Evolutionary conservation across 1,140 invertebrate genomes (phyloP), one percentile per base, ranked within the genome.

Genomic region (Solenopsis invicta): DNA sequence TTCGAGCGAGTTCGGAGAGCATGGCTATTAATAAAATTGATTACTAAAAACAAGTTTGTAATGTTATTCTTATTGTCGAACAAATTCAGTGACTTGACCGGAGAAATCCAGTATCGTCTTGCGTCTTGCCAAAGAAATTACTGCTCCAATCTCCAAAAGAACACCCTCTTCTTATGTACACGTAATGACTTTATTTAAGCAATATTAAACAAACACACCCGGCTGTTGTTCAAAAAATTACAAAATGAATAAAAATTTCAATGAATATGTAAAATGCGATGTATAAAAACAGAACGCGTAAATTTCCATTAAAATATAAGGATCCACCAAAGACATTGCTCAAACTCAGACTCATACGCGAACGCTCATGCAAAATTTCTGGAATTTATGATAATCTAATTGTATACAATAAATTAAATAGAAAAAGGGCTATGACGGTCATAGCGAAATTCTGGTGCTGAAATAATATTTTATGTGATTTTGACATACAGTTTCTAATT

Each of bases 31-130:
- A 87, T 78, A 72, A 81, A 86, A 77, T 84, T 45, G 48, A 59
- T 72, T 76, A 67, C 45, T 77, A 67, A 75, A 67, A 50, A 41
- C 48, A 37, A 66, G 64, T 59, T 72, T 91, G 88, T 90, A 86
- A 75, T 59, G 75, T 88, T 74, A 87, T 54, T 88, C 76, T 91
- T 84, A 90, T 88, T 88, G 74, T 77, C 77, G 86, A 92, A 93
- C 91, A 93, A 92, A 92, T 52, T 66, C 88, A 88, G 92, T 90
- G 90, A 92, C 91, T 93, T 87, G 89, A 89, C 84, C 77, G 29
- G 21, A 2, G 8, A 52, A 41, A 34, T 75, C 50, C 24, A 41
- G n/a, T 5, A 16, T 66, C n/a, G 5, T 54, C 8, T 41, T 29
- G 13, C 24, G n/a, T n/a, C n/a, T 24, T 41, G 13, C 34, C 9